A percentile compares a stretch with the other conserved stretches of the same genome.
Conservation (phyloP, 2,888 invertebrate species). For the Neelides folsomi region DNA sequence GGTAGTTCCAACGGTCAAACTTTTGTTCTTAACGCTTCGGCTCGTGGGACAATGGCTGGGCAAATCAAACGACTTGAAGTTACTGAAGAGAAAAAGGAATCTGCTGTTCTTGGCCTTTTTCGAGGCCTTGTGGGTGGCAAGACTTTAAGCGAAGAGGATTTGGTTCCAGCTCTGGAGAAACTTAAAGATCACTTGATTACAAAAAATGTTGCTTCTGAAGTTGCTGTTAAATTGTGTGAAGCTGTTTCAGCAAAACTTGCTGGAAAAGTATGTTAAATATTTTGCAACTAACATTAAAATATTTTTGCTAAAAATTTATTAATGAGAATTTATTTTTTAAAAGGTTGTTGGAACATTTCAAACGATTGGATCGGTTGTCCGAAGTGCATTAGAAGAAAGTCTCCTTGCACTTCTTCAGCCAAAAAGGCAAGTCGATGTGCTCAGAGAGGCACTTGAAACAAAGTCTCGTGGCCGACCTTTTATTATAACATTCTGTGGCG, state of each 20-base stretch:
- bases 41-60: slow-evolving; percentile 74
- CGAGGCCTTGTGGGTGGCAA: slow-evolving; percentile 75
- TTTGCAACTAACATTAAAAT: neutral
- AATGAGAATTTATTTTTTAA: slow-evolving; percentile 1
- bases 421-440: slow-evolving; percentile 83
- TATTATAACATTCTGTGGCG: slow-evolving; percentile 93
- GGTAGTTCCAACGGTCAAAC: slow-evolving; percentile 39
- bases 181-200: slow-evolving; percentile 87
- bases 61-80: slow-evolving; percentile 68
- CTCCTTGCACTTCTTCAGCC: slow-evolving; percentile 89
- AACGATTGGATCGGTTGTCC: slow-evolving; percentile 76
- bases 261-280: slow-evolving; percentile 50
- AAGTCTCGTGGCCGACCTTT: slow-evolving; percentile 69
- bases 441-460: slow-evolving; percentile 88
- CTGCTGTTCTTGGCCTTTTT: slow-evolving; percentile 28
- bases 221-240: slow-evolving; percentile 82
- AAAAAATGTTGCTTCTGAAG: slow-evolving; percentile 96
- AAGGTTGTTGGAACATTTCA: slow-evolving; percentile 84
- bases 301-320: neutral
- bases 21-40: slow-evolving; percentile 50
- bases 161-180: slow-evolving; percentile 79
- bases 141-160: slow-evolving; percentile 62
- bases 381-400: slow-evolving; percentile 73
- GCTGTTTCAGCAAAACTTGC: slow-evolving; percentile 79
- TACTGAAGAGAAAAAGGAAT: slow-evolving; percentile 51